These are phyloP conservation scores for Dendropsophus ebraccatus DNA, from an alignment of 2,113 vertebrate species.

Conservation along the genomic window DNA sequence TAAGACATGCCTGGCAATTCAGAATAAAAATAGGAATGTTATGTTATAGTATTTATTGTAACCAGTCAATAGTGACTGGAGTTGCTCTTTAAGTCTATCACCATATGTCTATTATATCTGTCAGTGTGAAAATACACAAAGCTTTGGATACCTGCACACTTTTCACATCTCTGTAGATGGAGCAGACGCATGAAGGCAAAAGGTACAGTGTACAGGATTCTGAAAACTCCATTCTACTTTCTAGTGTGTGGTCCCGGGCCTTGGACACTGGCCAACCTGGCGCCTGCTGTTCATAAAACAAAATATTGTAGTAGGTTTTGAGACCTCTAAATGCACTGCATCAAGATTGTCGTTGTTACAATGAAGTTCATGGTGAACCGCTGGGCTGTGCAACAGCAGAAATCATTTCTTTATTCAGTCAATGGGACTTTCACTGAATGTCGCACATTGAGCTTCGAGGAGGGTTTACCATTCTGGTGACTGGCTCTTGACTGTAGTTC, in stretches of 20 bases:
- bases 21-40: no score
- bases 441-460: slow-evolving; percentile 95
- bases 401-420: slow-evolving; percentile 60
- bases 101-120: background rate
- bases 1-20: no score
- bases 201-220: slow-evolving; percentile 48
- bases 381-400: slow-evolving; percentile 56
- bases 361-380: slow-evolving; percentile 61
- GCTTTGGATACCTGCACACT: background rate
- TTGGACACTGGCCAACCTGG: slow-evolving; percentile 61
- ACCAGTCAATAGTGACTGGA: background rate
- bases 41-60: background rate
- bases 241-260: slow-evolving; percentile 63
- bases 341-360: slow-evolving; percentile 66
- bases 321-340: slow-evolving; percentile 63
- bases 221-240: slow-evolving; percentile 62
- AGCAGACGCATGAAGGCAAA: background rate
- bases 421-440: slow-evolving; percentile 72
- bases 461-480: slow-evolving; percentile 84
- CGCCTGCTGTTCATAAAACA: slow-evolving; percentile 59
- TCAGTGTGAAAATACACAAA: background rate
- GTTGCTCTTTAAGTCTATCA: background rate
- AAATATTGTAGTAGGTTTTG: slow-evolving; percentile 43
- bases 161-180: background rate
- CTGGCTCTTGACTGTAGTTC: slow-evolving; percentile 96